Evolutionary conservation across 2,113 vertebrate genomes (phyloP).

Genomic region (Atrichornis clamosus): DNA sequence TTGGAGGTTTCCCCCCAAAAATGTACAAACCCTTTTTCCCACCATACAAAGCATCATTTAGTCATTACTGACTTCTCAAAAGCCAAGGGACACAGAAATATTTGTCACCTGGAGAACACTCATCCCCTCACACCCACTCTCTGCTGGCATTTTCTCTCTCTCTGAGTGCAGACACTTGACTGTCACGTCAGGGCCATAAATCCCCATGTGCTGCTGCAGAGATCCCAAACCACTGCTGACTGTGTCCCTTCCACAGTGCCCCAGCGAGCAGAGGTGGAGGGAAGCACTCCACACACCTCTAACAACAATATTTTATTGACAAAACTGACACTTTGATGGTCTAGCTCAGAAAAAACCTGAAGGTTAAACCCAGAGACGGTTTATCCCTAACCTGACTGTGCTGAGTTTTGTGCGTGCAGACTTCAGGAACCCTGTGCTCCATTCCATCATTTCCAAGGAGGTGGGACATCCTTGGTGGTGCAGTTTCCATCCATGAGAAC

Average conservation of each 20-base stretch:
- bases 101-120: not conserved
- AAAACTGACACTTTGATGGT: not conserved
- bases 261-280: not conserved
- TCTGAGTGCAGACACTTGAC: not conserved
- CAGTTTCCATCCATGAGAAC: not conserved
- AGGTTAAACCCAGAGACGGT: not conserved
- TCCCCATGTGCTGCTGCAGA: not conserved
- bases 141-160: not conserved
- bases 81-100: not conserved
- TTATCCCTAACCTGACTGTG: not conserved
- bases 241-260: rapidly evolving
- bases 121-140: not conserved
- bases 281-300: not conserved
- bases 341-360: not conserved
- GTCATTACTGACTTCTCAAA: not conserved
- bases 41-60: not conserved
- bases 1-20: rapidly evolving
- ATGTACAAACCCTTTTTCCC: not conserved
- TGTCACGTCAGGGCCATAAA: not conserved
- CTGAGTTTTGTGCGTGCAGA: rapidly evolving
- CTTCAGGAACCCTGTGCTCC: not conserved
- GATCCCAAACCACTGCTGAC: not conserved
- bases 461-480: not conserved
- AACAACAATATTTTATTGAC: not conserved
- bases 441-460: not conserved